A percentile compares a stretch with the other conserved stretches of the same genome.
Conservation (phyloP, 2,888 invertebrate genomes). For the Sylvicola fuscatus region DNA sequence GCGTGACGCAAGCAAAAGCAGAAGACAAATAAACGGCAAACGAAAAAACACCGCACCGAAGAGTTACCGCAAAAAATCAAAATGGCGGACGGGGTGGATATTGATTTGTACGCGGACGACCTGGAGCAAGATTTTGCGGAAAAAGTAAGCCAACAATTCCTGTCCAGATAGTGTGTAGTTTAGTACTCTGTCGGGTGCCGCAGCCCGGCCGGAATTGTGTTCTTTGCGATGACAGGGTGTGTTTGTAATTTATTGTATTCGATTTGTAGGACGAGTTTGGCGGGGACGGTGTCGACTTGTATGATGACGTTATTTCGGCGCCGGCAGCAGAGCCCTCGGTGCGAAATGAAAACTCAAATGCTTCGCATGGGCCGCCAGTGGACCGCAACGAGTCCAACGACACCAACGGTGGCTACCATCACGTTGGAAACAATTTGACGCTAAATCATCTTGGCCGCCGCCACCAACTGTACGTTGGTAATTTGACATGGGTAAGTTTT, state of each 20-base stretch:
- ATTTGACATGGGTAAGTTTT: slow-evolving; percentile 84
- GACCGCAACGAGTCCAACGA: slow-evolving; percentile 37
- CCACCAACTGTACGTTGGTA: slow-evolving; percentile 90
- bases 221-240: no score
- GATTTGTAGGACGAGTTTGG: slow-evolving; percentile 21
- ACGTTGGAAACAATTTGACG: slow-evolving; percentile 42
- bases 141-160: no score
- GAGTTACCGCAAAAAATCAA: slow-evolving; percentile 15
- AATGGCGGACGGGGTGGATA: slow-evolving; percentile 91
- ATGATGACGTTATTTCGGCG: slow-evolving; percentile 86
- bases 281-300: slow-evolving; percentile 67
- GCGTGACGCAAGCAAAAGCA: no score
- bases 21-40: no score
- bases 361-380: slow-evolving; percentile 34
- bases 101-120: slow-evolving; percentile 93
- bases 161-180: no score
- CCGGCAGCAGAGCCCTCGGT: slow-evolving; percentile 52
- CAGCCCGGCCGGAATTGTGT: no score
- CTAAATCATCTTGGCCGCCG: slow-evolving; percentile 54
- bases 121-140: slow-evolving; percentile 78
- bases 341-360: slow-evolving; percentile 33
- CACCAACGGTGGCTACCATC: slow-evolving; percentile 52
- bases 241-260: not conserved
- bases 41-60: no score
- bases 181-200: no score